A percentile compares a stretch with the other conserved stretches of the same genome.
Conservation (phyloP, 2,113 vertebrate species). For the Galemys pyrenaicus region DNA sequence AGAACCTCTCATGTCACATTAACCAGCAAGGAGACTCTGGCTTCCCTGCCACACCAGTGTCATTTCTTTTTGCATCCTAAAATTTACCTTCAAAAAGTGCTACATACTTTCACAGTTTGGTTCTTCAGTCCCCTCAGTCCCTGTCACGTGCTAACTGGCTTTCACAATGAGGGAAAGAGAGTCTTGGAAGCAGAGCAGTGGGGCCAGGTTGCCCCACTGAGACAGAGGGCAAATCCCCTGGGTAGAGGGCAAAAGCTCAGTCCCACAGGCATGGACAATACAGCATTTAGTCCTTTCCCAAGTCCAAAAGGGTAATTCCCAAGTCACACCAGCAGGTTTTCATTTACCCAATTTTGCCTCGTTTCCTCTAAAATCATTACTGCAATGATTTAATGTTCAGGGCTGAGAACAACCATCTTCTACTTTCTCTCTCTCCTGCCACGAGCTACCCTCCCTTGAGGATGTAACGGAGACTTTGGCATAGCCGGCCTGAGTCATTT, state of each 20-base stretch:
- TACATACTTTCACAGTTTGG: neutral
- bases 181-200: neutral
- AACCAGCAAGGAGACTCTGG: neutral
- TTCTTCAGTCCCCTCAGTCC: neutral
- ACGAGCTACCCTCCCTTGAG: slow-evolving; percentile 60
- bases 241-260: neutral
- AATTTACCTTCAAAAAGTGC: neutral
- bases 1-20: neutral
- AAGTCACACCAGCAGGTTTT: slow-evolving; percentile 65
- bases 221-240: neutral
- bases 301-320: neutral
- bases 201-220: neutral
- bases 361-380: slow-evolving; percentile 78
- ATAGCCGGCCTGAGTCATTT: slow-evolving; percentile 50
- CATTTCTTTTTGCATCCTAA: neutral
- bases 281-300: neutral
- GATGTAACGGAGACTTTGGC: slow-evolving; percentile 68
- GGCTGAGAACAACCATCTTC: slow-evolving; percentile 62
- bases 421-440: slow-evolving; percentile 47
- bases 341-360: slow-evolving; percentile 74
- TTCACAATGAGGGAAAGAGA: neutral
- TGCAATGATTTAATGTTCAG: slow-evolving; percentile 69
- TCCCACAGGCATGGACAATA: rapidly evolving
- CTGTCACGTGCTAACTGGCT: neutral
- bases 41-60: neutral